Evolutionary conservation across 92 coral and sea anemone genomes (phyloP).

Genomic region (Muricea muricata): DNA sequence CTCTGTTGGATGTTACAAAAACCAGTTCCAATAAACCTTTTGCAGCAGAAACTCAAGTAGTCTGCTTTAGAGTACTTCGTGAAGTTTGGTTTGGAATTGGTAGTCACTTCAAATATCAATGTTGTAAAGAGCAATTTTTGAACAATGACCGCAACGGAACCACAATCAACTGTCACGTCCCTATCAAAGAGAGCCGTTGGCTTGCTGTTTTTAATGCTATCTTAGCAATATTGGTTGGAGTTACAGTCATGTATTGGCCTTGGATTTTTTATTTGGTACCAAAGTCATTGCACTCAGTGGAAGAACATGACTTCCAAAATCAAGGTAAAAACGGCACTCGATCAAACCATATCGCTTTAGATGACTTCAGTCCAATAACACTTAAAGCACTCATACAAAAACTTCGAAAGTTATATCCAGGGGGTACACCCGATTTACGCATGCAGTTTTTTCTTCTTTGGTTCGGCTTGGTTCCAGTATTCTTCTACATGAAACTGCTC

Average conservation of each 20-base stretch:
- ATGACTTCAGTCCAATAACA: constrained; percentile 55
- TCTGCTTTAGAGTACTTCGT: constrained; percentile 48
- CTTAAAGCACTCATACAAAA: constrained; percentile 9
- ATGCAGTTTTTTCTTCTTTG: constrained; percentile 35
- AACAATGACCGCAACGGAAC: background rate
- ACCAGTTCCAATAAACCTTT: background rate
- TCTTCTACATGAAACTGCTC: constrained; percentile 50
- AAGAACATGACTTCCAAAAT: background rate
- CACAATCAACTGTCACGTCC: constrained; percentile 26
- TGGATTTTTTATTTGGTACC: constrained; percentile 34
- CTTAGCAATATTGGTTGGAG: constrained; percentile 25
- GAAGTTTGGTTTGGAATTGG: constrained; percentile 65
- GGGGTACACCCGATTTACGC: constrained; percentile 6
- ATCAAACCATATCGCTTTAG: constrained; percentile 35
- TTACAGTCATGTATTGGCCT: constrained; percentile 51
- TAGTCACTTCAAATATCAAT: constrained; percentile 49
- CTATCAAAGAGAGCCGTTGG: constrained; percentile 52
- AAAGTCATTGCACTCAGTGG: constrained; percentile 1
- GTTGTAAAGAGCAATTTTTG: constrained; percentile 24
- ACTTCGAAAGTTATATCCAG: constrained; percentile 8
- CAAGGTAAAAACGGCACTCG: background rate
- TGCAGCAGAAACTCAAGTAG: constrained; percentile 33
- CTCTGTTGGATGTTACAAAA: constrained; percentile 42
- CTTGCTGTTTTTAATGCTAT: constrained; percentile 49
- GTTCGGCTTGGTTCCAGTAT: constrained; percentile 54